Conservation (phyloP, 2,888 invertebrate species). For the Eudasyphora cyanicolor region DNA sequence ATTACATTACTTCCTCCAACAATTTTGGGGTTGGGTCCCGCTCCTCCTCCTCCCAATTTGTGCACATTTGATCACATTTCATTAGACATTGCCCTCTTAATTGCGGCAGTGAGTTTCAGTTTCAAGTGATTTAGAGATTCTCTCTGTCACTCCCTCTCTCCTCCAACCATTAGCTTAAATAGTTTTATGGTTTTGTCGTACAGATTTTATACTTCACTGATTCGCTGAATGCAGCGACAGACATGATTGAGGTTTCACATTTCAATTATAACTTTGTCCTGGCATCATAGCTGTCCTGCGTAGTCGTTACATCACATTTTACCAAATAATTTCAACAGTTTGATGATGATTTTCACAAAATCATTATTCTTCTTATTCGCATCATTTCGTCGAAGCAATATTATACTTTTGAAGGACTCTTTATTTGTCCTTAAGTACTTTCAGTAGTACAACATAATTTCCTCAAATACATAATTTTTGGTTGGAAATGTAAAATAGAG, state of each 20-base stretch:
- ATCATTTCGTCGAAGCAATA: background rate
- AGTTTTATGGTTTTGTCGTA: background rate
- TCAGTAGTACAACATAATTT: background rate
- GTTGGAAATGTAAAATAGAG: background rate
- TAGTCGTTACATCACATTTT: too few species aligned
- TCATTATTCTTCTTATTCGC: background rate
- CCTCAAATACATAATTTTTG: background rate
- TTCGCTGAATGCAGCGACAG: background rate
- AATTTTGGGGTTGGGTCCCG: too few species aligned
- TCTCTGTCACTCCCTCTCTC: background rate
- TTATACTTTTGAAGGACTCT: background rate
- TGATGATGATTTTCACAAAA: background rate
- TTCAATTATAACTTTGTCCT: background rate
- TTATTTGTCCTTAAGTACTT: background rate
- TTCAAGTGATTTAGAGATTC: background rate
- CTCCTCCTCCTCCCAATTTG: background rate
- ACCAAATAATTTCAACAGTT: background rate
- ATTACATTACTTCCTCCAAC: slow-evolving; percentile 7
- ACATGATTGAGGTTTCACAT: background rate
- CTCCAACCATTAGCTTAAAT: background rate
- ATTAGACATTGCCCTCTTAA: background rate
- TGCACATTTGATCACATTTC: background rate
- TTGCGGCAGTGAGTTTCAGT: background rate
- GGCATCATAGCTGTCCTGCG: background rate
- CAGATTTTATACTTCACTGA: background rate